Conservation (phyloP, 1,140 invertebrate species). For the Colletes gigas region DNA sequence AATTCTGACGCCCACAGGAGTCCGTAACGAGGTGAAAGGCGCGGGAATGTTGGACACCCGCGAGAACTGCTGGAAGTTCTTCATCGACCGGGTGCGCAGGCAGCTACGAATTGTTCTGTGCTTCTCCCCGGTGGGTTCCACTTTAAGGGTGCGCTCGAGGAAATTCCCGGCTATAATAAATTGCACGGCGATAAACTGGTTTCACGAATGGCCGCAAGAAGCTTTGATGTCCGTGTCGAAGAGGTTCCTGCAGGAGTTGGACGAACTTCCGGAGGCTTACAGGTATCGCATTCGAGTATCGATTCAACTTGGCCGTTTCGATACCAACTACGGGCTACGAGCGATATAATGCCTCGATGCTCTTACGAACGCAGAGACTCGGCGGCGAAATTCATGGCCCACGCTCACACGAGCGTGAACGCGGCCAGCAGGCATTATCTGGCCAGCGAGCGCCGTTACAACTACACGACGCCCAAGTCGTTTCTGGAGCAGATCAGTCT, state of each 20-base stretch:
- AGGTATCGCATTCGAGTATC: conserved; percentile 62
- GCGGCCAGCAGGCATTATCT: conserved; percentile 92
- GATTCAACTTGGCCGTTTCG: not conserved
- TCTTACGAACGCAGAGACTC: conserved; percentile 84
- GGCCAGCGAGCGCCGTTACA: conserved; percentile 94
- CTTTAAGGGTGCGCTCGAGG: conserved; percentile 92
- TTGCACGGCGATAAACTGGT: conserved; percentile 98
- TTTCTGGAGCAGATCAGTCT: conserved; percentile 97
- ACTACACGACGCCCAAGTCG: conserved; percentile 98
- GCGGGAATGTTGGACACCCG: conserved; percentile 93
- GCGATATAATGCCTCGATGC: too few relatives aligned
- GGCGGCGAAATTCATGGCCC: conserved; percentile 95
- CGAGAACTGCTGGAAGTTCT: conserved; percentile 99
- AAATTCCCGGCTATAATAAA: conserved; percentile 98
- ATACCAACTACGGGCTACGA: too few relatives aligned
- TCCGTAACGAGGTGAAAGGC: conserved; percentile 86
- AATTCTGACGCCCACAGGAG: conserved; percentile 62
- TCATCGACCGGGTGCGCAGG: conserved; percentile 95
- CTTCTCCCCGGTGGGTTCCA: conserved; percentile 96
- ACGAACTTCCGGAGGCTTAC: conserved; percentile 87
- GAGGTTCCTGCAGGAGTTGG: conserved; percentile 91
- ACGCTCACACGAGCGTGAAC: conserved; percentile 96
- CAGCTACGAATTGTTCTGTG: conserved; percentile 96
- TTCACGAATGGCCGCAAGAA: conserved; percentile 99
- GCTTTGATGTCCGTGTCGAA: conserved; percentile 95